Base-by-base conservation (phyloP, 2,888 invertebrate species). In the Onthophagus sagittarius region DNA sequence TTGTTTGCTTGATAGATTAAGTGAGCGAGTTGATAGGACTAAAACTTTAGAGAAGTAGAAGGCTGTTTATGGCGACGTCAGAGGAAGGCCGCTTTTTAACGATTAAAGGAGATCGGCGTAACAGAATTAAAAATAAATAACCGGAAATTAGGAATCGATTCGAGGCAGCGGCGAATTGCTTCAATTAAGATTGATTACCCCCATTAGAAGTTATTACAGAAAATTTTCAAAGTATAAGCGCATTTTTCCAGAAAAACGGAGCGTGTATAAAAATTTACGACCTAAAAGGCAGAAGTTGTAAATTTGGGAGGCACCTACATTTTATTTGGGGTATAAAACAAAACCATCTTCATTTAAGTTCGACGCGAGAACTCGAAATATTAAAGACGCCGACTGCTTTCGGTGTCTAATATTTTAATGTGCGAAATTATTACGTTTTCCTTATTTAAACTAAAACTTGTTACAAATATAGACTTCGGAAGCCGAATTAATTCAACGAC, bases 1-100 rank as follows among this genome's bases (percentile, higher is more conserved):
- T 67, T 67, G 67, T 67, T 67, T 31, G 67, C 67, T 67, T 67
- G 67, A 67, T 67, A 67, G 67, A 67, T 67, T 67, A 67, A 67
- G 67, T 67, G 67, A 67, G 67, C 5, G 67, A 32, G 67, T 2
- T 67, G 67, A 67, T 67, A 67, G 67, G 67, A 23, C 31, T 11
- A 67, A 67, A 67, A 67, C 67, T 67, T 67, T 32, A 32, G 23
- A 23, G 31, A 32, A 15, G 32, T n/a, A 32, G 23, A 31, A 5
- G 67, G 7, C 23, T 23, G 23, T 7, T 67, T 32, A 53, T 53
- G 39, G 6, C 5, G 39, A 53, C 39, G 39, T 53, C 39, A 11
- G 39, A 53, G 9, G 39, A 53, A 53, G 9, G 39, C n/a, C n/a
- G n/a, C n/a, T 53, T 53, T 53, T 53, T 53, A 53, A 53, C 39